A percentile compares a stretch with the other conserved stretches of the same genome.
Conservation (phyloP, 2,113 vertebrate genomes). For the Leptobrachium leishanense region DNA sequence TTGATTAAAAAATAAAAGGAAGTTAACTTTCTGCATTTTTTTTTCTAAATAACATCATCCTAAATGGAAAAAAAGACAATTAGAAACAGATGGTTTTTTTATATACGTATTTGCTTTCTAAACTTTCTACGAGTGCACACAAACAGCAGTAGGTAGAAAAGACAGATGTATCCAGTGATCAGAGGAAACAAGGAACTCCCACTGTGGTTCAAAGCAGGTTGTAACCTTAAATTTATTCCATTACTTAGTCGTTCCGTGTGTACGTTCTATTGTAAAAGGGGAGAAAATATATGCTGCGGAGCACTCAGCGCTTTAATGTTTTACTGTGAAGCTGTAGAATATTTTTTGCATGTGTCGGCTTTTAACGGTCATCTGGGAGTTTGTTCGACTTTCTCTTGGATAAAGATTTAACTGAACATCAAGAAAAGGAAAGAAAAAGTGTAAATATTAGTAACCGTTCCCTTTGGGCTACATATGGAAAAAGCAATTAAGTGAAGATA, state of each 20-base stretch:
- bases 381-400: neutral
- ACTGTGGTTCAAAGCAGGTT: constrained; percentile 9
- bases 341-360: neutral
- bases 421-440: too few species aligned
- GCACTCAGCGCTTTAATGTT: neutral
- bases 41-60: too few species aligned
- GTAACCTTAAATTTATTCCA: neutral
- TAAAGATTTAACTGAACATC: neutral
- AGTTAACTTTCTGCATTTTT: too few species aligned
- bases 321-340: neutral
- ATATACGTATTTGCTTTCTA: neutral
- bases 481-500: neutral
- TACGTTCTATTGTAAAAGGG: neutral
- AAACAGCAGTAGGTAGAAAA: neutral
- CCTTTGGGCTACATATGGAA: neutral
- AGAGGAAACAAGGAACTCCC: constrained; percentile 33
- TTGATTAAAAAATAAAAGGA: too few species aligned
- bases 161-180: constrained; percentile 24
- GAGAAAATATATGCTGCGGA: neutral
- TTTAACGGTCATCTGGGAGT: neutral
- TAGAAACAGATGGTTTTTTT: neutral
- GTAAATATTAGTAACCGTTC: neutral
- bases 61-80: neutral
- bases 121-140: neutral
- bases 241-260: neutral